A percentile compares a stretch with the other conserved stretches of the same genome.
These are phyloP conservation scores for Spea multiplicata DNA, from an alignment of 2,113 vertebrate genomes.

Conservation along the genomic window DNA sequence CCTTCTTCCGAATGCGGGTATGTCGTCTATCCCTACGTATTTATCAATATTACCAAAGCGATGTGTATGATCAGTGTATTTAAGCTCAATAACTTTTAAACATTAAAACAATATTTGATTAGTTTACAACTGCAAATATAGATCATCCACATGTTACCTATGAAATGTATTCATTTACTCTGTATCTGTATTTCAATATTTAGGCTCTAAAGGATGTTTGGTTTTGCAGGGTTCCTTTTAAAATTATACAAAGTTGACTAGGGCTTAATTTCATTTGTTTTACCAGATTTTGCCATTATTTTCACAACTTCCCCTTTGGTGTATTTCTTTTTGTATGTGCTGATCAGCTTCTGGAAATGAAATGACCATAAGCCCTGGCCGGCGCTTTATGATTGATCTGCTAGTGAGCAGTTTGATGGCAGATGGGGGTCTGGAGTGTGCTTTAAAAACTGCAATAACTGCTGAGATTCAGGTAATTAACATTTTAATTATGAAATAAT, in stretches of 20 bases:
- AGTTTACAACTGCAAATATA: too few relatives aligned
- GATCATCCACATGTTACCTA: too few relatives aligned
- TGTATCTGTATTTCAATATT: not conserved
- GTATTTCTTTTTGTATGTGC: too few relatives aligned
- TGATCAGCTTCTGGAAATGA: constrained; percentile 86
- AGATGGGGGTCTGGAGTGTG: constrained; percentile 93
- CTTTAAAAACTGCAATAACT: constrained; percentile 90
- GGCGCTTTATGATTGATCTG: constrained; percentile 95
- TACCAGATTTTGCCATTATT: not conserved
- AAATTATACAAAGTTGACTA: too few relatives aligned
- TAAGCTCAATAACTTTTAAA: too few relatives aligned
- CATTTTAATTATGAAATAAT: not conserved
- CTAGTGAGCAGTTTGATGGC: constrained; percentile 97
- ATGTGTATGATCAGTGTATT: too few relatives aligned
- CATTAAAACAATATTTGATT: too few relatives aligned
- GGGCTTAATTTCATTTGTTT: not conserved
- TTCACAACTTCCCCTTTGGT: not conserved
- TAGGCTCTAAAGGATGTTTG: not conserved
- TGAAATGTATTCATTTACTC: too few relatives aligned
- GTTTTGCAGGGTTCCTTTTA: too few relatives aligned
- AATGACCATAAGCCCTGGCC: constrained; percentile 87
- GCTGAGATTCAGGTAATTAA: constrained; percentile 90
- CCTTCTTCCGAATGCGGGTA: constrained; percentile 88
- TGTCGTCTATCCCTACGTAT: constrained; percentile 10
- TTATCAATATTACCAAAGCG: too few relatives aligned